Conservation (phyloP, 2,113 vertebrate genomes). For the Etheostoma spectabile region DNA sequence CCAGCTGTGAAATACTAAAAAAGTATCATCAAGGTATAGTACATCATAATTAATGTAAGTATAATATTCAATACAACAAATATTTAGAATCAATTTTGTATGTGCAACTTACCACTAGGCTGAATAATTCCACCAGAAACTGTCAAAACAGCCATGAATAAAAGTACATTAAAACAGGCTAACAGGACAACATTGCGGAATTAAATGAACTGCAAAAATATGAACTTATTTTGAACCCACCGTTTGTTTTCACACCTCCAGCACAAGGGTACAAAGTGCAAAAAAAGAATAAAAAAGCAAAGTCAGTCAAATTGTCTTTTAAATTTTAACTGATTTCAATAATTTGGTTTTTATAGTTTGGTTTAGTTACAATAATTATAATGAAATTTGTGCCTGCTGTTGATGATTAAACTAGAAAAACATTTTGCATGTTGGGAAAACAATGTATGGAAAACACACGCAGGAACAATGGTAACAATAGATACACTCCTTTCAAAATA, state of each 20-base stretch:
- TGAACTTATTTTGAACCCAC: slow-evolving; percentile 45
- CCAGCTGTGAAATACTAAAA: slow-evolving; percentile 65
- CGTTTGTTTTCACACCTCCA: slow-evolving; percentile 49
- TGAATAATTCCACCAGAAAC: slow-evolving; percentile 75
- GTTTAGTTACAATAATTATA: background rate
- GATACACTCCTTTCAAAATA: background rate
- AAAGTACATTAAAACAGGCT: background rate
- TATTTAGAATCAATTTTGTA: background rate
- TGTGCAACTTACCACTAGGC: slow-evolving; percentile 68
- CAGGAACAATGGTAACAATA: background rate
- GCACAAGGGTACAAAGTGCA: background rate
- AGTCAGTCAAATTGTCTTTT: slow-evolving; percentile 16
- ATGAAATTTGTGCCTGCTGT: background rate
- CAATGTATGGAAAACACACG: background rate
- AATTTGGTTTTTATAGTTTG: background rate
- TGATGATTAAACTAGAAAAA: background rate
- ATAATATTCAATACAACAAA: background rate
- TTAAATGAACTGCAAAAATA: background rate
- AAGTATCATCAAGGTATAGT: background rate
- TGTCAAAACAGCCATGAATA: slow-evolving; percentile 35
- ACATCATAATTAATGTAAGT: too few relatives aligned
- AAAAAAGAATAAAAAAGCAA: background rate
- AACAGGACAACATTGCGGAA: background rate
- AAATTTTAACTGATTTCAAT: background rate
- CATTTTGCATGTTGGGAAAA: background rate